A percentile compares a stretch with the other conserved stretches of the same genome.
Evolutionary conservation across 1,140 invertebrate species (phyloP).

Genomic region (Tetramorium parvispinum): DNA sequence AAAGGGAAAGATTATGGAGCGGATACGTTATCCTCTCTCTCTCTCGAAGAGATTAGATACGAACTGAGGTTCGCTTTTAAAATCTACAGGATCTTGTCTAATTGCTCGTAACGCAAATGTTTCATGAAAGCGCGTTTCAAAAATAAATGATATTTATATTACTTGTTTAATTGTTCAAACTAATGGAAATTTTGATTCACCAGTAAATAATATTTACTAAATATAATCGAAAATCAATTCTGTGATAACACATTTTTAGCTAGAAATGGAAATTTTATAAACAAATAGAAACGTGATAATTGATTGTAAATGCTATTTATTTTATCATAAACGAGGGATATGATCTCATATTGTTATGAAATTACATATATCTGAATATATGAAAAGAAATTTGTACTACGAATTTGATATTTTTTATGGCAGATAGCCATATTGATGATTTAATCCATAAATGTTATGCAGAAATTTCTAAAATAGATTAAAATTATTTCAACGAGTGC

Average conservation of each 20-base stretch:
- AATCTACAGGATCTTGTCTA: conserved; percentile 5
- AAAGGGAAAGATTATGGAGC: conserved; percentile 55
- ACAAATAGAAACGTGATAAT: not conserved
- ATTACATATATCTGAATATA: not conserved
- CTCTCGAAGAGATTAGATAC: conserved; percentile 37
- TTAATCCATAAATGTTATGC: conserved; percentile 7
- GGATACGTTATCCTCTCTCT: conserved; percentile 26
- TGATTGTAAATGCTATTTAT: not conserved
- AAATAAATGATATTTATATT: not conserved
- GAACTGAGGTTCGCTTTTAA: conserved; percentile 44
- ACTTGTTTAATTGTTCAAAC: not conserved
- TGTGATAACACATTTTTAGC: not conserved
- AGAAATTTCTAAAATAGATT: conserved; percentile 1
- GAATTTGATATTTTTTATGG: not conserved
- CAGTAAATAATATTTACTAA: too few species aligned
- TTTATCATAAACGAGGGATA: not conserved
- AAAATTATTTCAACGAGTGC: conserved; percentile 30
- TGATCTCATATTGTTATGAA: not conserved
- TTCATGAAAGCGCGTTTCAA: conserved; percentile 6
- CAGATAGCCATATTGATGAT: not conserved
- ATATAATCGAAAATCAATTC: not conserved
- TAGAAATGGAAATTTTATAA: not conserved
- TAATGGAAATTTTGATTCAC: not conserved
- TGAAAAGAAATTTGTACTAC: not conserved
- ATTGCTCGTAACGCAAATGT: not conserved